Evolutionary conservation across 2,888 invertebrate species (phyloP).

Genomic region (Eilema griseolum): DNA sequence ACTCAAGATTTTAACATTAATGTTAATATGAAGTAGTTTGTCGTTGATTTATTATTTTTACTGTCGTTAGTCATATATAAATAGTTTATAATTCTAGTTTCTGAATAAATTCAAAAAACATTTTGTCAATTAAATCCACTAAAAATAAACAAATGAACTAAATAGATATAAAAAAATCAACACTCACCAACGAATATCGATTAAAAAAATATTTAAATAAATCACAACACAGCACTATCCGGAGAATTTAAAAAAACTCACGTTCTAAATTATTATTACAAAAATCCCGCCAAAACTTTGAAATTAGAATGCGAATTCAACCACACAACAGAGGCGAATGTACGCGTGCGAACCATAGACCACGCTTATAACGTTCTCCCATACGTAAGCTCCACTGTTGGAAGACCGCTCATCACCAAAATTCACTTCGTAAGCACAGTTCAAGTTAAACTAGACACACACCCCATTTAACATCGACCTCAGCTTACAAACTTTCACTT

Average conservation of each 20-base stretch:
- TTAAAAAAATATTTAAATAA: conserved; percentile 35
- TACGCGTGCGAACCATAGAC: conserved; percentile 58
- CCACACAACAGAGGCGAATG: conserved; percentile 56
- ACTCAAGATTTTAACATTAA: not conserved
- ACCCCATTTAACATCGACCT: conserved; percentile 27
- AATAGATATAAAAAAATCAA: conserved; percentile 10
- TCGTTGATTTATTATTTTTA: not conserved
- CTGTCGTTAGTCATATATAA: not conserved
- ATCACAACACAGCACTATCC: conserved; percentile 54
- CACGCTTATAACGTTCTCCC: conserved; percentile 57
- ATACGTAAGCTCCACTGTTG: conserved; percentile 41
- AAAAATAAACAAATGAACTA: not conserved
- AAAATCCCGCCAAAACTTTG: conserved; percentile 46
- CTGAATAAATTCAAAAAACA: not conserved
- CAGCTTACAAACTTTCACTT: conserved; percentile 29
- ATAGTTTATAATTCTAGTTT: not conserved
- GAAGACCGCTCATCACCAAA: conserved; percentile 37
- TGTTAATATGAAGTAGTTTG: not conserved
- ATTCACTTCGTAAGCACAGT: conserved; percentile 28
- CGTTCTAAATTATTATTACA: conserved; percentile 48
- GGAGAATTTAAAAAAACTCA: conserved; percentile 53
- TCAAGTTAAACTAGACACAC: conserved; percentile 25
- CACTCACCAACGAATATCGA: conserved; percentile 56
- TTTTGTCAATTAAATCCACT: not conserved
- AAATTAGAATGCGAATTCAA: conserved; percentile 56